phyloP scores from a whole-genome alignment of 1,140 invertebrate species.

The Sycophaga agraensis region DNA sequence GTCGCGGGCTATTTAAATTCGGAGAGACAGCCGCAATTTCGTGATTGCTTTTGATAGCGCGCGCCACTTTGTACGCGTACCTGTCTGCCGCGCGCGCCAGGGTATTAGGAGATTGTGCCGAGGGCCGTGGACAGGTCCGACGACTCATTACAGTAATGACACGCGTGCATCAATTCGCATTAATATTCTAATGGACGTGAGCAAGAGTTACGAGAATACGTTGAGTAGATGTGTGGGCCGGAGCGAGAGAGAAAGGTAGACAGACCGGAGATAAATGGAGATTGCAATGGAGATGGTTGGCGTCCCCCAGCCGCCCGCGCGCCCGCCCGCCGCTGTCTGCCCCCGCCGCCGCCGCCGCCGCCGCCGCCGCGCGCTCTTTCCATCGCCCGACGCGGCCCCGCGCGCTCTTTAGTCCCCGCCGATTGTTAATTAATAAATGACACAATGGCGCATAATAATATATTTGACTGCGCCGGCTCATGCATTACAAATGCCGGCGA shows the following conservation, averaged over 20 bases:
- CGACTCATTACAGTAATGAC: slow-evolving; percentile 59
- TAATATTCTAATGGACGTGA: slow-evolving; percentile 56
- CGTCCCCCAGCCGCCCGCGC: neutral
- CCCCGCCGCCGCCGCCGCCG: neutral
- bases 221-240: slow-evolving; percentile 15
- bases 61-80: slow-evolving; percentile 40
- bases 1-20: slow-evolving; percentile 36
- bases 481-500: slow-evolving; percentile 7
- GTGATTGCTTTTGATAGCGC: slow-evolving; percentile 50
- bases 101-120: slow-evolving; percentile 20
- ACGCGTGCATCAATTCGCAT: slow-evolving; percentile 57
- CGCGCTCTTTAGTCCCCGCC: neutral
- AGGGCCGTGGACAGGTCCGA: slow-evolving; percentile 46
- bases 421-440: slow-evolving; percentile 30
- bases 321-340: neutral
- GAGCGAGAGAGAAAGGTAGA: slow-evolving; percentile 30
- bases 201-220: slow-evolving; percentile 22
- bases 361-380: neutral
- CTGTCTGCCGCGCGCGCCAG: neutral
- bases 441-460: slow-evolving; percentile 10
- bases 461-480: neutral
- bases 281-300: slow-evolving; percentile 24
- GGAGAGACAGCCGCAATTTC: slow-evolving; percentile 53
- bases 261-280: slow-evolving; percentile 23
- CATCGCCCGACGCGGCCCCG: too few relatives aligned